phyloP scores from a whole-genome alignment of 1,140 invertebrate genomes.

The Achroia grisella region DNA sequence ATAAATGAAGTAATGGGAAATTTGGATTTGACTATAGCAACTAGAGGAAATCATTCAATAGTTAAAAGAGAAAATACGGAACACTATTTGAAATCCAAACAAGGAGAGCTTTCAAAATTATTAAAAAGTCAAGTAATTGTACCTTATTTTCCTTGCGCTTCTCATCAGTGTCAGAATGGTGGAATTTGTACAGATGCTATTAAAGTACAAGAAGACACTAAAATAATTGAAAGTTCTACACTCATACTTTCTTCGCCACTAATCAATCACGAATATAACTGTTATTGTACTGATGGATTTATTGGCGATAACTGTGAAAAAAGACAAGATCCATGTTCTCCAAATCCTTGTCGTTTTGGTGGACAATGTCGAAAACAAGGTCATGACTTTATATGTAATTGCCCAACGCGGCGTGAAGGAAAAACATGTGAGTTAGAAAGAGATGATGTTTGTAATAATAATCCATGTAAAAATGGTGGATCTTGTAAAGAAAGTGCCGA shows the following conservation, averaged over 20 bases:
- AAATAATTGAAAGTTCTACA: slow-evolving; percentile 83
- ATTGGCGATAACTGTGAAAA: slow-evolving; percentile 86
- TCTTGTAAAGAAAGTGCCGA: slow-evolving; percentile 90
- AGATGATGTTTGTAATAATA: slow-evolving; percentile 87
- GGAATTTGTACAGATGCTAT: slow-evolving; percentile 85
- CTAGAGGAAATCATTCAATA: slow-evolving; percentile 74
- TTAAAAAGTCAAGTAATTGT: slow-evolving; percentile 75
- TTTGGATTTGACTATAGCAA: slow-evolving; percentile 82
- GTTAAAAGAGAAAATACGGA: slow-evolving; percentile 76
- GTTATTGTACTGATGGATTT: slow-evolving; percentile 86
- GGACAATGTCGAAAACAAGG: slow-evolving; percentile 88
- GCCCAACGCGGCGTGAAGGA: slow-evolving; percentile 84
- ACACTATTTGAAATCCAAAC: slow-evolving; percentile 78
- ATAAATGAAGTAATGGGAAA: slow-evolving; percentile 79
- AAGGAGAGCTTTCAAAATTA: slow-evolving; percentile 76
- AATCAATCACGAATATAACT: slow-evolving; percentile 84
- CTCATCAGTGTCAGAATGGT: slow-evolving; percentile 82
- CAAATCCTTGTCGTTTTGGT: slow-evolving; percentile 88
- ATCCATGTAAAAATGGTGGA: slow-evolving; percentile 91
- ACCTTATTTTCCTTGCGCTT: slow-evolving; percentile 83
- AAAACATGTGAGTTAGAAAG: slow-evolving; percentile 88
- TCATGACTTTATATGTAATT: slow-evolving; percentile 88
- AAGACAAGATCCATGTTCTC: slow-evolving; percentile 91
- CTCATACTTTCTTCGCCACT: slow-evolving; percentile 87
- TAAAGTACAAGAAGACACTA: slow-evolving; percentile 79